Base-by-base conservation (phyloP, 2,797 vertebrate species). In the Spheniscus humboldti region DNA sequence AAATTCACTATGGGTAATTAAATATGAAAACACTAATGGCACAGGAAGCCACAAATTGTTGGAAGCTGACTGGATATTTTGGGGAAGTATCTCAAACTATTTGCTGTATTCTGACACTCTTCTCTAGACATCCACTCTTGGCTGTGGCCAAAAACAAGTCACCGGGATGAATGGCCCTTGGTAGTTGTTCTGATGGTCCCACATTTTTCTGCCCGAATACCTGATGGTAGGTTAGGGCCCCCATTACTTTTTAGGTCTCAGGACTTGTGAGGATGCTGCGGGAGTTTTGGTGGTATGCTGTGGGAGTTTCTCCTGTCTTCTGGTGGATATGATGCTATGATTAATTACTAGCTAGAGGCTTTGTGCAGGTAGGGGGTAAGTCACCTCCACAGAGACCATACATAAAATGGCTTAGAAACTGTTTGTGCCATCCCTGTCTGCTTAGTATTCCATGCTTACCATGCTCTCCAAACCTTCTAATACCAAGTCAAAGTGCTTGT, bases 1-100 rank as follows among this genome's bases (percentile, higher is more conserved):
- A 79, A 87, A 82, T 66, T 68, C 39, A 45, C 22, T n/a, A 7
- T 0, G 5, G 41, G 52, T 76, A 66, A 93, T 90, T 86, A 91
- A 76, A 59, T 48, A 30, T 8, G 31, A 62, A 79, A 74, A n/a
- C 0, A 2, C 22, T 13, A 0, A 0, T 8, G 24, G 63, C 18
- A 88, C 71, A 90, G 35, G 74, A 92, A 86, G 57, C 45, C 50
- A 78, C 50, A 57, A 47, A 68, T 19, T 56, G 18, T 35, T 84
- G 78, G 63, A 86, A 76, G 48, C 18, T 93, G 92, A 41, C 64
- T 86, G 41, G 48, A 10, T 37, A 37, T 68, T 88, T 67, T 52
- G 56, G 24, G 69, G 78, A 62, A 73, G 56, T 4, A 25, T 69
- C 56, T 73, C 45, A 25, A 74, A 28, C 13, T 37, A 6, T 31